Conservation (phyloP, 1,140 invertebrate species). For the Trachymyrmex septentrionalis region DNA sequence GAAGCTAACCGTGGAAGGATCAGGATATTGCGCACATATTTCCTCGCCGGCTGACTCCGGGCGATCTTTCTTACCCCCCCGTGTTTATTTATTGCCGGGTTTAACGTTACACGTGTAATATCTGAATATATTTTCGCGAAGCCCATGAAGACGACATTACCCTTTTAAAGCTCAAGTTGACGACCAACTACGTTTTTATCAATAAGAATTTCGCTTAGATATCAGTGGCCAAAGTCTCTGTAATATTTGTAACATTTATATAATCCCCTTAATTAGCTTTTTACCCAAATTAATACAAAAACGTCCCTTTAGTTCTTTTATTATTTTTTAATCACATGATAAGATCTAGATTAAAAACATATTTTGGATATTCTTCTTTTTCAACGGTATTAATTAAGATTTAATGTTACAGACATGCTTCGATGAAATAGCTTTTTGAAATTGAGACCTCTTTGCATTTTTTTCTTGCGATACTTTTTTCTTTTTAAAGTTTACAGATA, state of each 20-base stretch:
- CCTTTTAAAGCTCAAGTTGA: slow-evolving; percentile 32
- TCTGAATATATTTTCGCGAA: slow-evolving; percentile 61
- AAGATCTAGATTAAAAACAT: background rate
- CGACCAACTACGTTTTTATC: background rate
- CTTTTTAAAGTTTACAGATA: background rate
- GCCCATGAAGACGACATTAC: background rate
- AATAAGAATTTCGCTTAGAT: background rate
- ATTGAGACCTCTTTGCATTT: background rate
- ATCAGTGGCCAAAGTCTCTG: background rate
- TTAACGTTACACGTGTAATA: slow-evolving; percentile 59
- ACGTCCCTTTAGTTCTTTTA: background rate
- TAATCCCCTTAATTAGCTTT: background rate
- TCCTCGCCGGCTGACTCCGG: slow-evolving; percentile 33
- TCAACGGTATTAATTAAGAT: background rate
- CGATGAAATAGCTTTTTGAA: background rate
- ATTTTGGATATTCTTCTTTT: background rate
- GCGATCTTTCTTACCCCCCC: slow-evolving; percentile 40
- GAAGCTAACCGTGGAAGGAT: slow-evolving; percentile 53
- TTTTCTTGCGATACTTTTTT: background rate
- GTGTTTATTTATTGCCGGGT: slow-evolving; percentile 70
- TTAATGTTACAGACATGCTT: background rate
- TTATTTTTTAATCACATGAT: background rate
- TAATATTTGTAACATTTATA: background rate
- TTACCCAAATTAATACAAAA: background rate
- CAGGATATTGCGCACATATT: slow-evolving; percentile 69